Evolutionary conservation across 2,888 invertebrate species (phyloP).

Genomic region (Rugalucina vietnamica): DNA sequence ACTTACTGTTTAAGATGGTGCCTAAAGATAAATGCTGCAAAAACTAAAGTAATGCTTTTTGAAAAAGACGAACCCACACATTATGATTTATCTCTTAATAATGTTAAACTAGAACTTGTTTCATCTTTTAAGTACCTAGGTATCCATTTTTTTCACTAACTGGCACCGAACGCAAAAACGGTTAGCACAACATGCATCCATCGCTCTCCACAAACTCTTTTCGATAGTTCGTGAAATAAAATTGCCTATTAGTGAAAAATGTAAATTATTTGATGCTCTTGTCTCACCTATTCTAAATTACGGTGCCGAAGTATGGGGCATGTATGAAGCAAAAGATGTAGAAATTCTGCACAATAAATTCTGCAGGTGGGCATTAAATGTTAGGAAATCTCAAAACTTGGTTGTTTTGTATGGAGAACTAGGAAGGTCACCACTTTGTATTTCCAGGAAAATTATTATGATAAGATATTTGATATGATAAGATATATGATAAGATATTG

Average conservation of each 20-base stretch:
- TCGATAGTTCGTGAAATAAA: background rate
- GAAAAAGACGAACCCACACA: background rate
- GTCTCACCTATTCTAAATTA: background rate
- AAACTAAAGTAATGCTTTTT: background rate
- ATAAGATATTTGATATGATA: background rate
- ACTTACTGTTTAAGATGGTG: background rate
- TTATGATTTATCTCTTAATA: background rate
- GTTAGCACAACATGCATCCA: background rate
- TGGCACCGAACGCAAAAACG: conserved; percentile 14
- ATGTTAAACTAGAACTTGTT: background rate
- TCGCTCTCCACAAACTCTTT: background rate
- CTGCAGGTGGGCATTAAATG: background rate
- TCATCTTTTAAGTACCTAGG: background rate
- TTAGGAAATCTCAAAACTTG: background rate
- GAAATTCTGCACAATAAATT: background rate
- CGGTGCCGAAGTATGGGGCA: background rate
- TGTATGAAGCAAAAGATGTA: background rate
- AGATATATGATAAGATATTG: background rate
- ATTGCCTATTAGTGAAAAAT: background rate
- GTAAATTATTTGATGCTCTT: background rate
- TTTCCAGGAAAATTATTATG: background rate
- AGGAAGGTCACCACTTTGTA: background rate
- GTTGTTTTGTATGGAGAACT: background rate
- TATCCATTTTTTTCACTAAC: background rate
- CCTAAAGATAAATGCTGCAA: background rate